Evolutionary conservation across 2,113 vertebrate species (phyloP).

Genomic region (Atractosteus spatula): DNA sequence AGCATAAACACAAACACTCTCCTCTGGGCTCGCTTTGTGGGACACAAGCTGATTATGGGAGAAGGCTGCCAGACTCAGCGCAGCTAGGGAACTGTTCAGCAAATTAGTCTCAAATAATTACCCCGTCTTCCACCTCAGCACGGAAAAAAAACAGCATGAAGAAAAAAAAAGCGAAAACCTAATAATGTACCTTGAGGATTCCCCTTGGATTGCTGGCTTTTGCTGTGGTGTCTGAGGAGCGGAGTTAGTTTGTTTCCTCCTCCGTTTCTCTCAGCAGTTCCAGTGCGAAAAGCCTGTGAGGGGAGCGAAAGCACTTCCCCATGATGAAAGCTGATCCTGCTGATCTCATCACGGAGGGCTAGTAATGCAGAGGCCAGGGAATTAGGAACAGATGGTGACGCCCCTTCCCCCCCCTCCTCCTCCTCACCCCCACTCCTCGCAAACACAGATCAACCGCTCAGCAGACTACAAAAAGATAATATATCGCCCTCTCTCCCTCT

Average conservation of each 20-base stretch:
- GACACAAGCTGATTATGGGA: neutral
- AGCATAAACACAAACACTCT: neutral
- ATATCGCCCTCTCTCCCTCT: neutral
- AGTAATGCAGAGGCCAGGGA: slow-evolving; percentile 71
- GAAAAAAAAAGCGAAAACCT: neutral
- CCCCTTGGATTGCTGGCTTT: neutral
- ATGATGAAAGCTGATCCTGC: slow-evolving; percentile 69
- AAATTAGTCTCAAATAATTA: neutral
- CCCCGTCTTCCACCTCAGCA: neutral
- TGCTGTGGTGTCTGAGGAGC: neutral
- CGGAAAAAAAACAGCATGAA: neutral
- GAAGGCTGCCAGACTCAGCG: neutral
- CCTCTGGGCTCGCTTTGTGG: neutral
- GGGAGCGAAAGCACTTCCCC: slow-evolving; percentile 50
- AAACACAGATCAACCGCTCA: neutral
- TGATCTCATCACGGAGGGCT: slow-evolving; percentile 73
- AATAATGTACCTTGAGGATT: neutral
- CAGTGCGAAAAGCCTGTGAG: slow-evolving; percentile 45
- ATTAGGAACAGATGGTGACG: slow-evolving; percentile 68
- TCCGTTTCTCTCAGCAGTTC: slow-evolving; percentile 18
- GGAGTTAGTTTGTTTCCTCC: neutral
- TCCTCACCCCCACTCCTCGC: too few species aligned
- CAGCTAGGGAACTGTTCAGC: neutral
- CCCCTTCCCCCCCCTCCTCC: slow-evolving; percentile 62
- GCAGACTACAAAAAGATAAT: neutral